Base-by-base conservation (phyloP, 2,888 invertebrate species). In the Drosophila diplacantha region DNA sequence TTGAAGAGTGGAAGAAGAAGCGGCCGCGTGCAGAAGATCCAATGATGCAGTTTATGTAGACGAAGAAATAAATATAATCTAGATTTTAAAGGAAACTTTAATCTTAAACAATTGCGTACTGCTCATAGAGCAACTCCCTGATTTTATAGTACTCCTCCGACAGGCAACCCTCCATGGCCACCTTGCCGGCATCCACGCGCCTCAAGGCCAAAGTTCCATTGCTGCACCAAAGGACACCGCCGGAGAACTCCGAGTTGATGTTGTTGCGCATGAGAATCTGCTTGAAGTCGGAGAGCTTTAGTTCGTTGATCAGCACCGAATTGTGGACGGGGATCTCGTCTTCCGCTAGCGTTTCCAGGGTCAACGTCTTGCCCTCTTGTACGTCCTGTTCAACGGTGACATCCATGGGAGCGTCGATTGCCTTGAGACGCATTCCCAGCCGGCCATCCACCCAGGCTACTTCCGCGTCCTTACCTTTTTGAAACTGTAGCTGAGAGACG, bases 141-240 rank as follows among this genome's bases (percentile, higher is more conserved):
- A 99, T 94, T 91, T 92, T 94, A 89, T 95, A 99, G 88, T 97
- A 99, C 75, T 99, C 98, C 81, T 97, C 96, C 8, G 96, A 96
- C 0, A 98, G 89, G 58, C 95, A 94, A 0, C 99, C 99, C 89
- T 99, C 99, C 63, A 99, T 89, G 34, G 96, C 94, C 37, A 99
- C 95, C 85, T 94, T 93, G 0, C 98, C 98, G 53, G 94, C 93
- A 83, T 98, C 98, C 88, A 95, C 93, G 89, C 95, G 92, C 81
- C 96, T 91, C 43, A 99, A 92, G 6, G 98, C 97, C 54, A 98
- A 92, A 0, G 94, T 93, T 37, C 95, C 95, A 87, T 96, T 95
- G 85, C 96, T 96, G 89, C 98, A 98, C 92, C 97, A 96, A 3
- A 99, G 90, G 9, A 96, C 95, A 44, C 98, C 98, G 24, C 93